Evolutionary conservation across 2,888 invertebrate genomes (phyloP), one percentile per base, ranked within the genome.

Genomic region (Busseola fusca): DNA sequence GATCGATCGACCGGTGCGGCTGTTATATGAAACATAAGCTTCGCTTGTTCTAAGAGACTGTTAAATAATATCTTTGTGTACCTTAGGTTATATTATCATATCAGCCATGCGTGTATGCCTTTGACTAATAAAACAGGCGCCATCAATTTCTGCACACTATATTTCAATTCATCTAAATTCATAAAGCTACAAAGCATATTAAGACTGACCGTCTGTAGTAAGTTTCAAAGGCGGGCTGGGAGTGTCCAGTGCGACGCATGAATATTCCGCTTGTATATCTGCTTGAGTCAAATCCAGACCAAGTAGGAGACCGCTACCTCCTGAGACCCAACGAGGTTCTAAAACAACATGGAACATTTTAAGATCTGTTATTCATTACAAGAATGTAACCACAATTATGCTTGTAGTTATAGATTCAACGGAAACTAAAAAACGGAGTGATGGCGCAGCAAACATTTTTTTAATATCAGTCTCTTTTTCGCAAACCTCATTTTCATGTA

Each of bases 321-420:
- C 95, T 6, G 93, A 90, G 64, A 94, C 88, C 95, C 95, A 95
- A 5, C 94, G 92, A 2, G 93, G 91, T 82, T 95, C 95, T 95
- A 85, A 50, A 85, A 87, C 65, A 81, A 80, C 65, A 62, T 12
- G 0, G 21, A 21, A 16, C 18, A n/a, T 45, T 42, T 6, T 60
- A 60, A n/a, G 30, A 64, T 40, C 64, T 56, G 4, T 42, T 50
- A n/a, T 40, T 40, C 12, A 42, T 59, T 27, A 27, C 0, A 25
- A 27, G 42, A 27, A 68, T 50, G 0, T 45, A n/a, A 45, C 14
- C 14, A 50, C 1, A 16, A 16, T 16, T 54, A 54, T n/a, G n/a
- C n/a, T n/a, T n/a, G n/a, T 27, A 50, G 12, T 50, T 50, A 25
- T 25, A 54, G 18, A 42, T 42, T 21, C 21, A 60, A 62, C 21